Evolutionary conservation across 2,113 vertebrate species (phyloP), one percentile per base, ranked within the genome.

Genomic region (Leptodactylus fuscus): DNA sequence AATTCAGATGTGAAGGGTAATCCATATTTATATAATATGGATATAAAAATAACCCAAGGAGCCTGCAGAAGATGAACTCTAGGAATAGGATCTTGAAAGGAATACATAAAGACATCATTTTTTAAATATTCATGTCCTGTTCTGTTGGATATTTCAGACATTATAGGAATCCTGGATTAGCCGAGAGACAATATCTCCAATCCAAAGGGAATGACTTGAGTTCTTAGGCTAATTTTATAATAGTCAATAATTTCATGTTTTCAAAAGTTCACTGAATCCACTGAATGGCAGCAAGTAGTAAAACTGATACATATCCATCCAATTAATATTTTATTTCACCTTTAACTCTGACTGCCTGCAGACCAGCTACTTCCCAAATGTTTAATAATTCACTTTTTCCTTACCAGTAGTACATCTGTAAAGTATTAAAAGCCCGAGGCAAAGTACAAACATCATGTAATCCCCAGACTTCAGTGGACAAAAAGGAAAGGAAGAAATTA

Each of bases 371-470:
- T 85, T 85, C 32, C 71, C 51, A 62, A 62, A 65, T 85, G 60
- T 78, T 85, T 49, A 85, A 85, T 85, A 78, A 77, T 85, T 85
- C 46, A 85, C 83, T 77, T 78, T 83, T 85, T 58, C 58, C 41
- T 78, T 53, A 55, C 41, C 55, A 67, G 27, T 32, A 67, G 74
- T 85, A 85, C 58, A 85, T 67, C 74, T 85, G 83, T 69, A 85
- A 78, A 78, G 83, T 78, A 85, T 78, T 85, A 69, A 67, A 60
- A 49, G 83, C 83, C 74, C 24, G 55, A 85, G 83, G 83, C 83
- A 85, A 78, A 85, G 83, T 65, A 85, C 55, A 85, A 77, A 78
- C 83, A 85, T 77, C 58, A 29, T 85, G 83, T 85, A 85, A 78
- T 78, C 83, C 73, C 74, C 29, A 62, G 58, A 77, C 73, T 85